Evolutionary conservation across 2,888 invertebrate species (phyloP).

Genomic region (Drosophila kanekoi): DNA sequence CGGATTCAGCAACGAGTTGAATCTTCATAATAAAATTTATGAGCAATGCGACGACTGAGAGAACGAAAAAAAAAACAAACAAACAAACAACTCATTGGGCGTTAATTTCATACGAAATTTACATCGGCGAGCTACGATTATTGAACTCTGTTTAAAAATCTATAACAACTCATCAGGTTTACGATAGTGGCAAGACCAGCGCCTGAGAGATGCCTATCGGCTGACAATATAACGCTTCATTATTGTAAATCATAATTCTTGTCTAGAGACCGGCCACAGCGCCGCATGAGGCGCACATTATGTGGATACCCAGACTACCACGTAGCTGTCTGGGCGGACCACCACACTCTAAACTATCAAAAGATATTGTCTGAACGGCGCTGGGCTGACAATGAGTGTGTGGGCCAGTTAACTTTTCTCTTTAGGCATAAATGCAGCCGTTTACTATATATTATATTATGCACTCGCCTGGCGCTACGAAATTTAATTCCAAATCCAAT

Average conservation of each 20-base stretch:
- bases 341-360: constrained; percentile 76
- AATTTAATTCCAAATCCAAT: constrained; percentile 31
- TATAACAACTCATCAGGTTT: constrained; percentile 79
- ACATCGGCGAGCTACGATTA: constrained; percentile 57
- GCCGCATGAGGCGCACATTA: constrained; percentile 60
- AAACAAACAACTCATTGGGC: constrained; percentile 32
- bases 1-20: constrained; percentile 44
- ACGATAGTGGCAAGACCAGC: constrained; percentile 48
- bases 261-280: constrained; percentile 43
- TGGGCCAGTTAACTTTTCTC: constrained; percentile 67
- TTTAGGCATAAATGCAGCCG: constrained; percentile 73
- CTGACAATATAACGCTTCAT: constrained; percentile 76
- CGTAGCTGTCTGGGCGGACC: constrained; percentile 46
- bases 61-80: constrained; percentile 9
- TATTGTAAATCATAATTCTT: constrained; percentile 77
- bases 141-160: constrained; percentile 75
- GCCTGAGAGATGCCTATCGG: constrained; percentile 72
- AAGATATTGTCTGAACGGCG: constrained; percentile 63
- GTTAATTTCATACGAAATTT: constrained; percentile 61
- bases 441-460: constrained; percentile 75
- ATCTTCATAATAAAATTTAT: constrained; percentile 81
- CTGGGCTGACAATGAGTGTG: constrained; percentile 77
- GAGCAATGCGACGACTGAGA: constrained; percentile 65
- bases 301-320: constrained; percentile 22
- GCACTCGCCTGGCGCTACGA: constrained; percentile 45